Conservation (phyloP, 2,888 invertebrate genomes). For the Ischnus inquisitorius region DNA sequence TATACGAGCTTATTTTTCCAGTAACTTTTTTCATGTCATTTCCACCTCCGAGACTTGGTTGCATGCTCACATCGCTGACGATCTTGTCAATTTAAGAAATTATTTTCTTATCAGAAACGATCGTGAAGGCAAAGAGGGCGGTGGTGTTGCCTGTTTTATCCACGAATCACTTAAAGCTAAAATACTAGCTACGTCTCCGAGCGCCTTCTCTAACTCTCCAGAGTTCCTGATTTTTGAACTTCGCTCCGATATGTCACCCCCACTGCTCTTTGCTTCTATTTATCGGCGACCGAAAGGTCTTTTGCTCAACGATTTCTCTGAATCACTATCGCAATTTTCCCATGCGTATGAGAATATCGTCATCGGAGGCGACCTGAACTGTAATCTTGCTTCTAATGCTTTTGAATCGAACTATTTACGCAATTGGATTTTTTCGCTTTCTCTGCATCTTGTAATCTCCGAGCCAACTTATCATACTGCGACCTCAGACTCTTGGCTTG, state of each 20-base stretch:
- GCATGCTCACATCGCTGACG: background rate
- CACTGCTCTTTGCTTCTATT: background rate
- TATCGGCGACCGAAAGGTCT: conserved; percentile 20
- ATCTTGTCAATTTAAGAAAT: background rate
- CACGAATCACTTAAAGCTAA: conserved; percentile 41
- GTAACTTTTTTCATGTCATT: conserved; percentile 13
- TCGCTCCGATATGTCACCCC: background rate
- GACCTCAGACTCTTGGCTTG: conserved; percentile 12
- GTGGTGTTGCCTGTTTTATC: conserved; percentile 45
- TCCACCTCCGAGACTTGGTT: conserved; percentile 28
- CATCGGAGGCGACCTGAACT: conserved; percentile 6
- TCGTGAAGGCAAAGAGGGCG: background rate
- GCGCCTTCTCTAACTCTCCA: background rate
- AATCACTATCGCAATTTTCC: background rate
- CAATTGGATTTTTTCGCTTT: background rate
- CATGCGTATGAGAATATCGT: conserved; percentile 17
- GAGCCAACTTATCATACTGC: conserved; percentile 14
- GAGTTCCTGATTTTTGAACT: conserved; percentile 41
- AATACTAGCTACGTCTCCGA: background rate
- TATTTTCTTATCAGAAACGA: background rate
- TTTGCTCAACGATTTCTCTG: conserved; percentile 9
- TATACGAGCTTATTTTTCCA: background rate
- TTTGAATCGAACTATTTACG: conserved; percentile 2
- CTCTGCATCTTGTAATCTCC: background rate
- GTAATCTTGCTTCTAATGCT: background rate